Evolutionary conservation across 2,113 vertebrate genomes (phyloP), one percentile per base, ranked within the genome.

Genomic region (Coptodon rendalli): DNA sequence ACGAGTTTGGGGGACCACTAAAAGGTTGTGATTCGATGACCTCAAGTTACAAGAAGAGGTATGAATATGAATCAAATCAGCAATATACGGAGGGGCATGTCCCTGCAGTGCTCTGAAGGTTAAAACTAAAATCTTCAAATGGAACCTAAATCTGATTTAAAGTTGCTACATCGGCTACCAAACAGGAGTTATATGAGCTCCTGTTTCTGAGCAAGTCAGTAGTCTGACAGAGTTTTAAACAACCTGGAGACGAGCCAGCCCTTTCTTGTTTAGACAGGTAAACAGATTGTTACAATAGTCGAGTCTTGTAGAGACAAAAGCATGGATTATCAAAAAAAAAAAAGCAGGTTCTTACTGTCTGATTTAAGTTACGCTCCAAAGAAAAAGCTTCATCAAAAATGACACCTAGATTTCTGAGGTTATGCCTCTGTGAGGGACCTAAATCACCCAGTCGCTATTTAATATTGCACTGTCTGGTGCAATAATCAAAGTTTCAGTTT

Each of bases 231-330:
- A 27, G 29, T 19, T 19, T 63, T 34, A 29, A 63, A 61, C 29
- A 34, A 34, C 29, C 16, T 34, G 59, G 59, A 61, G 9, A 34
- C 0, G 0, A 61, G 59, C 9, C 0, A 34, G 2, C 16, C 29
- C 16, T 61, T 11, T 61, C 3, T 61, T 63, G 16, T 63, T 63
- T 63, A 34, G 29, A 34, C 29, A 34, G 29, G 29, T 63, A 63
- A 63, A 63, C 2, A 34, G 3, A 34, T 9, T 34, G 29, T 63
- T 63, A 63, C 29, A 63, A 63, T 63, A 19, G 59, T 34, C 16
- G 5, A 63, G 0, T 34, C 59, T 34, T 63, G 59, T 34, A 61
- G 29, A 63, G 16, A 63, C 16, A 61, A 61, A 61, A 61, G 29
- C 29, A 19, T 61, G 59, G 59, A 61, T 61, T 34, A 61, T 34